Evolutionary conservation across 2,113 vertebrate genomes (phyloP).

Genomic region (Melierax canorus): DNA sequence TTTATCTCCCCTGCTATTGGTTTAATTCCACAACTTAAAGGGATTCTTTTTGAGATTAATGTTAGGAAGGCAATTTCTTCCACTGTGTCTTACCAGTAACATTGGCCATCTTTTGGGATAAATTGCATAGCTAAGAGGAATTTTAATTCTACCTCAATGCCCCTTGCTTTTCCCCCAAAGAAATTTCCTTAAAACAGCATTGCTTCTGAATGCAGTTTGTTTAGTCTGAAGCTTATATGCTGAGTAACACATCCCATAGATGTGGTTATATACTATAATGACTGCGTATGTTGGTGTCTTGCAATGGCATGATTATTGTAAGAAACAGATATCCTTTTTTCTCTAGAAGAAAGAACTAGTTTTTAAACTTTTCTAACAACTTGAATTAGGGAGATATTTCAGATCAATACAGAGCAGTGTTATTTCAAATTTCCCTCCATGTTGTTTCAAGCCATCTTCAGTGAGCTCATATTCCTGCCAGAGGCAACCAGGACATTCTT

Average conservation of each 20-base stretch:
- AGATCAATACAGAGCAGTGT: not conserved
- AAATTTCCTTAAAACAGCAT: not conserved
- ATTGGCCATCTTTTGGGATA: not conserved
- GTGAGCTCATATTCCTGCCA: not conserved
- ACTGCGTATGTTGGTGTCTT: too few species aligned
- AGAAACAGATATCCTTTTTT: not conserved
- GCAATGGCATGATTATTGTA: too few species aligned
- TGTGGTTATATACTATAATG: accelerated
- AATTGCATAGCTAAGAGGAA: not conserved
- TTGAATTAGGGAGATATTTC: not conserved
- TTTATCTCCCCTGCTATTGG: not conserved
- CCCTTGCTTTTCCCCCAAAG: not conserved
- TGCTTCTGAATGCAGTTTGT: not conserved
- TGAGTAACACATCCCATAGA: not conserved
- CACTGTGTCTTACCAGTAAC: not conserved
- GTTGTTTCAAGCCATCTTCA: not conserved
- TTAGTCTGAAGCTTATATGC: not conserved
- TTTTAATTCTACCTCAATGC: not conserved
- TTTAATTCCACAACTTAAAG: not conserved
- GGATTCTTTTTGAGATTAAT: not conserved
- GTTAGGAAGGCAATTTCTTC: not conserved
- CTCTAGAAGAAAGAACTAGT: not conserved
- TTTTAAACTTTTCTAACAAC: not conserved
- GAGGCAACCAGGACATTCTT: not conserved
- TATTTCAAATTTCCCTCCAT: not conserved